These are phyloP conservation scores for Psylliodes chrysocephalus DNA, from an alignment of 2,888 invertebrate genomes.

Conservation along the genomic window DNA sequence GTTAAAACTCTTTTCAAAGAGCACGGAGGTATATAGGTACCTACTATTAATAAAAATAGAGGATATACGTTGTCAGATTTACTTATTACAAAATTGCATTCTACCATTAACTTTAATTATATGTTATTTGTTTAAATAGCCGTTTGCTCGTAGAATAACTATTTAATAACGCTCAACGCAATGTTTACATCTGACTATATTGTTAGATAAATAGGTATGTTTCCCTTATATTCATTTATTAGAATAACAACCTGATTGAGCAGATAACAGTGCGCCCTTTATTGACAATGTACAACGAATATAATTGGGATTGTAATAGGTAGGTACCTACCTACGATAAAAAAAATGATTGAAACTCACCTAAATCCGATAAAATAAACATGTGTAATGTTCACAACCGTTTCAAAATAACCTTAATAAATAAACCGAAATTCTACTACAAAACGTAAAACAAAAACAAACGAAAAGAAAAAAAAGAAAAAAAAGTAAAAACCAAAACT, in stretches of 20 bases:
- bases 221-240: not conserved
- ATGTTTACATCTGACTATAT: not conserved
- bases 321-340: not conserved
- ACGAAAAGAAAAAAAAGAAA: constrained; percentile 55
- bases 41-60: not conserved
- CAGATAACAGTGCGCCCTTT: constrained; percentile 3
- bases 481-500: constrained; percentile 55
- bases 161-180: not conserved
- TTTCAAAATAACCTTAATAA: constrained; percentile 39
- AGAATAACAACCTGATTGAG: not conserved
- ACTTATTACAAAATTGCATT: not conserved
- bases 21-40: not conserved
- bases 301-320: not conserved
- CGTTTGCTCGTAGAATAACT: not conserved
- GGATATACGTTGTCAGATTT: not conserved
- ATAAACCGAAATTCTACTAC: constrained; percentile 40
- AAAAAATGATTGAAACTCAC: constrained; percentile 39
- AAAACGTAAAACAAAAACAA: constrained; percentile 55
- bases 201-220: constrained; percentile 7
- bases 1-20: constrained; percentile 9
- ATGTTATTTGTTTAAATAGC: not conserved
- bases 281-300: not conserved
- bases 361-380: constrained; percentile 42
- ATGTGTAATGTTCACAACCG: constrained; percentile 38
- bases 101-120: not conserved